Conservation (phyloP, 2,797 vertebrate genomes). For the Odontamblyopus rebecca region DNA sequence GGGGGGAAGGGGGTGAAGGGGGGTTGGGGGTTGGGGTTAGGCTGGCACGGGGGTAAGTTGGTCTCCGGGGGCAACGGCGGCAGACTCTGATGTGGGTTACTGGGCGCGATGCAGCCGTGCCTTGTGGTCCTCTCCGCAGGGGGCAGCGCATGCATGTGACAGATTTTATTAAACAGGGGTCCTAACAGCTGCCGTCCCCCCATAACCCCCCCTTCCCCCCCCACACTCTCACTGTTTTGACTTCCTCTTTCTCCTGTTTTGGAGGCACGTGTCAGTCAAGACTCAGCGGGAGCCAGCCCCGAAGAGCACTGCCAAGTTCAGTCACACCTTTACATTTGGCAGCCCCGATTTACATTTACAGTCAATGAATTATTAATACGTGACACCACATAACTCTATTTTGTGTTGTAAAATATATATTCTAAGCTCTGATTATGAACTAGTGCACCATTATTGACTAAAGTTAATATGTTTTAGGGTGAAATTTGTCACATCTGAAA, state of each 20-base stretch:
- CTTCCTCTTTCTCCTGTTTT: conserved; percentile 29
- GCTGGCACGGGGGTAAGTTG: conserved; percentile 58
- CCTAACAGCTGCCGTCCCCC: conserved; percentile 74
- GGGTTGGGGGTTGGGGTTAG: conserved; percentile 40
- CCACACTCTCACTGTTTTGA: conserved; percentile 18
- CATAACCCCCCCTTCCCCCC: neutral
- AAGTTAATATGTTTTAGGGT: neutral
- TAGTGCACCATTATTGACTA: too few relatives aligned
- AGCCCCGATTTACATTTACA: conserved; percentile 27
- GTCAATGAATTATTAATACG: neutral
- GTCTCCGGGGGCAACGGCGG: conserved; percentile 46
- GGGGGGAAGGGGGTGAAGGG: conserved; percentile 50
- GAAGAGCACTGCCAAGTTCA: conserved; percentile 8
- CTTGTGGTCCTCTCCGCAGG: conserved; percentile 64
- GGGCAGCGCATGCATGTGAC: conserved; percentile 52
- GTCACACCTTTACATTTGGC: conserved; percentile 9
- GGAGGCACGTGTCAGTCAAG: conserved; percentile 22
- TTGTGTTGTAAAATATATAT: neutral
- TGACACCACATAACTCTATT: neutral
- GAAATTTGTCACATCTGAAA: too few relatives aligned
- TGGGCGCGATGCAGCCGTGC: conserved; percentile 49
- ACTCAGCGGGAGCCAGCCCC: conserved; percentile 34
- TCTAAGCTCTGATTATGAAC: neutral
- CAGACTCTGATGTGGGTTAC: conserved; percentile 65
- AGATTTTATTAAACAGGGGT: conserved; percentile 76